Base-by-base conservation (phyloP, 1,140 invertebrate species). In the Rhopalosiphum maidis region DNA sequence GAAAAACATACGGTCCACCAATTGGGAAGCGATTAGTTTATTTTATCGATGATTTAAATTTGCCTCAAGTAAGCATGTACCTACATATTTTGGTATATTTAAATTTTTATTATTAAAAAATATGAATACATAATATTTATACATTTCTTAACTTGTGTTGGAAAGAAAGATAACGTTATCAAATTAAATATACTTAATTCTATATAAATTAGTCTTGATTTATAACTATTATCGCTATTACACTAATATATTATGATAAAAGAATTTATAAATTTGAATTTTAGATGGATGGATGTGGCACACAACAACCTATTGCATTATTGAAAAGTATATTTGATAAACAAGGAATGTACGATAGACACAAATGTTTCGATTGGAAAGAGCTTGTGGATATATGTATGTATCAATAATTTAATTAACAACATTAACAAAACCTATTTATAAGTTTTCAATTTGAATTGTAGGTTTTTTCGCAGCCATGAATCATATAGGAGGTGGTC, bases 41-140 rank as follows among this genome's bases (percentile, higher is more conserved):
- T 94, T 99, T 99, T 95, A 97, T 99, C 94, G 98, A 99, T 95
- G 98, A 99, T 94, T 97, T 99, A 97, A 98, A 99, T 95, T 98
- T 98, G 98, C 98, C 98, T 60, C 96, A 98, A 95, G 97, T 98
- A 82, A 51, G 51, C 1, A 51, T 35, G 41, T 46, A 30, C 25
- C 2, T 85, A 30, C 6, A 23, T 41, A 41, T 2, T 41, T 83
- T 83, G 3, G 8, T 60, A 30, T 7, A 83, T 37, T 37, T 83
- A 8, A 2, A 15, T 18, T 82, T 82, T 82, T 1, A 51, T 51
- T 37, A 7, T 82, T 82, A 37, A 35, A 37, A 35, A 21, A 37
- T 21, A 35, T 77, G 4, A 21, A 35, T 35, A 15, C 30, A n/a
- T 35, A 9, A 35, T 35, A 35, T 6, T 5, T 6, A 35, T 77